phyloP scores from a whole-genome alignment of 2,888 invertebrate genomes.

The Ceraclea dissimilis region DNA sequence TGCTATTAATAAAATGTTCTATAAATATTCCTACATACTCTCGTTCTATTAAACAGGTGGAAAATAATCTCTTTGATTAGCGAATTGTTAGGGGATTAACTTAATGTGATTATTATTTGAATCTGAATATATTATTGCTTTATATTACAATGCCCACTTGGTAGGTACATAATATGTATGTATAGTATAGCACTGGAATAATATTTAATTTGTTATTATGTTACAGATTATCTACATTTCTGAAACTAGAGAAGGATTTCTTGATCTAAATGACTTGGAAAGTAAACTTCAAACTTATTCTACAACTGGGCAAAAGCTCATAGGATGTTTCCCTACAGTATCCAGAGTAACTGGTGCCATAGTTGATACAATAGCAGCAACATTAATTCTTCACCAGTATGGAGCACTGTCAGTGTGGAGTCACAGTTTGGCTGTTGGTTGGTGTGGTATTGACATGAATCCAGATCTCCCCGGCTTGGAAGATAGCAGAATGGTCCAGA shows the following conservation, averaged over 20 bases:
- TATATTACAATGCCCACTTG: too few relatives aligned
- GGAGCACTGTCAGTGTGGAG: constrained; percentile 86
- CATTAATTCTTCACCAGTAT: constrained; percentile 70
- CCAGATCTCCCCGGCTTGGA: constrained; percentile 50
- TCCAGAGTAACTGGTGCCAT: constrained; percentile 87
- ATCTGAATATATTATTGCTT: too few relatives aligned
- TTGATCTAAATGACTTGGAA: constrained; percentile 72
- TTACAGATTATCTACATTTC: constrained; percentile 67
- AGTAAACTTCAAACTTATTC: constrained; percentile 57
- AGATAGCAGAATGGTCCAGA: constrained; percentile 65
- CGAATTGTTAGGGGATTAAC: too few relatives aligned
- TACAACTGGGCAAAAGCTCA: constrained; percentile 56
- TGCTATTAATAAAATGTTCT: too few relatives aligned
- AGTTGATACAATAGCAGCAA: constrained; percentile 75
- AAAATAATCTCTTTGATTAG: too few relatives aligned
- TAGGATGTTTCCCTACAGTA: constrained; percentile 81
- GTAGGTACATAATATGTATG: too few relatives aligned
- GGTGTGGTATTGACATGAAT: constrained; percentile 76
- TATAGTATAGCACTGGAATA: too few relatives aligned
- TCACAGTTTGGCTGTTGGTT: constrained; percentile 78
- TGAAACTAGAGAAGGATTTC: constrained; percentile 70
- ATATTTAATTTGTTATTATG: too few relatives aligned
- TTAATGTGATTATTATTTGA: too few relatives aligned
- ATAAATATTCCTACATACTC: too few relatives aligned
- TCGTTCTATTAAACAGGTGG: too few relatives aligned